These are phyloP conservation scores for Sprattus sprattus DNA, from an alignment of 2,113 vertebrate genomes.

Conservation along the genomic window DNA sequence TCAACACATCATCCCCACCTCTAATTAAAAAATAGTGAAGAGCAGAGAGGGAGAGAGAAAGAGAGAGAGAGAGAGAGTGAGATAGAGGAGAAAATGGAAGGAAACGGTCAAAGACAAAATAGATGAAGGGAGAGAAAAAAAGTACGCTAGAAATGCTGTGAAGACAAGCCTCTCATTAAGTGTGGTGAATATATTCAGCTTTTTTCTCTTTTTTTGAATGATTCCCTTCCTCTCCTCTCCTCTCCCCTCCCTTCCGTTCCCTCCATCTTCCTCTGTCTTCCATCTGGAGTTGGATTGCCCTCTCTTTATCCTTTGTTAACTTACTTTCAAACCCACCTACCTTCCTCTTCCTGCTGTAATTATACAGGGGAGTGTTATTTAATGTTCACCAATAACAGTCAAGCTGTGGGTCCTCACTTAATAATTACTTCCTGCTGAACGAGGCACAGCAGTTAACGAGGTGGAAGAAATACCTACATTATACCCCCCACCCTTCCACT, in stretches of 20 bases:
- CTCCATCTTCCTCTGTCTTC: not conserved
- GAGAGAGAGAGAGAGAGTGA: not conserved
- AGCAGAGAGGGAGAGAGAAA: not conserved
- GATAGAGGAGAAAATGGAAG: not conserved
- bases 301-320: slow-evolving; percentile 55
- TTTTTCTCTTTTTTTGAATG: not conserved
- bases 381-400: slow-evolving; percentile 82
- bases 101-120: not conserved
- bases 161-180: slow-evolving; percentile 12
- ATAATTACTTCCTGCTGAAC: slow-evolving; percentile 84
- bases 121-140: not conserved
- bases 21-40: slow-evolving; percentile 16
- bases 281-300: slow-evolving; percentile 8
- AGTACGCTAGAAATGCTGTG: not conserved
- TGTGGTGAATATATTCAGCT: not conserved
- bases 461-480: slow-evolving; percentile 61
- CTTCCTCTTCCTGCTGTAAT: slow-evolving; percentile 76
- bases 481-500: not conserved
- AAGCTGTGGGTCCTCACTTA: slow-evolving; percentile 81
- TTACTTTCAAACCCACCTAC: slow-evolving; percentile 75
- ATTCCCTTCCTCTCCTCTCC: not conserved
- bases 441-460: slow-evolving; percentile 70
- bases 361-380: slow-evolving; percentile 82
- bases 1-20: slow-evolving; percentile 11
- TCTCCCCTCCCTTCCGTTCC: not conserved